Evolutionary conservation across 2,797 vertebrate genomes (phyloP).

Genomic region (Mionectes olivaceus): DNA sequence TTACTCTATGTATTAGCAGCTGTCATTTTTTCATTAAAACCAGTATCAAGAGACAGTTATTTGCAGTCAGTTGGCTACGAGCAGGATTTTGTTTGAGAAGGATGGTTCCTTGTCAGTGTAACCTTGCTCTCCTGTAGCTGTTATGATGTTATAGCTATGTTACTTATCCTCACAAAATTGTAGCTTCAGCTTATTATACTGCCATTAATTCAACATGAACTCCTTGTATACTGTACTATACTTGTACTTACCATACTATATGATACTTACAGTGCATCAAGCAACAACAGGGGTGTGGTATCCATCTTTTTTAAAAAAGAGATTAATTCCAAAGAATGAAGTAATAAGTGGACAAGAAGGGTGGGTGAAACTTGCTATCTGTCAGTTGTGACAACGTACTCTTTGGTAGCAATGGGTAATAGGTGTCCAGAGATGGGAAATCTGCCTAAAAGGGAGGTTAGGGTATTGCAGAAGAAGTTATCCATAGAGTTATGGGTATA

Average conservation of each 20-base stretch:
- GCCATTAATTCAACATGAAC: neutral
- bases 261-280: neutral
- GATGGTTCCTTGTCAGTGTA: neutral
- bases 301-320: neutral
- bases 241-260: neutral
- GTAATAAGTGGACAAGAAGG: neutral
- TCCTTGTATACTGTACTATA: neutral
- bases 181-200: neutral
- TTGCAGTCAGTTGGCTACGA: neutral
- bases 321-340: neutral
- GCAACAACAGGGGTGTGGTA: neutral
- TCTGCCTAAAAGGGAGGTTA: neutral
- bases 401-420: neutral
- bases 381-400: rapidly evolving
- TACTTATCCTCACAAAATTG: neutral
- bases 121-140: neutral
- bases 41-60: neutral
- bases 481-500: neutral
- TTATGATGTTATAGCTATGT: neutral
- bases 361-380: neutral
- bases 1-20: neutral
- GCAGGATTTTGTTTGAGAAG: neutral
- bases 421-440: neutral
- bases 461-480: neutral
- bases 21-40: neutral